Percentiles rank a stretch among this genome's conserved stretches.
Evolutionary conservation across 2,797 vertebrate species (phyloP).

Genomic region (Sebastes diaconus): DNA sequence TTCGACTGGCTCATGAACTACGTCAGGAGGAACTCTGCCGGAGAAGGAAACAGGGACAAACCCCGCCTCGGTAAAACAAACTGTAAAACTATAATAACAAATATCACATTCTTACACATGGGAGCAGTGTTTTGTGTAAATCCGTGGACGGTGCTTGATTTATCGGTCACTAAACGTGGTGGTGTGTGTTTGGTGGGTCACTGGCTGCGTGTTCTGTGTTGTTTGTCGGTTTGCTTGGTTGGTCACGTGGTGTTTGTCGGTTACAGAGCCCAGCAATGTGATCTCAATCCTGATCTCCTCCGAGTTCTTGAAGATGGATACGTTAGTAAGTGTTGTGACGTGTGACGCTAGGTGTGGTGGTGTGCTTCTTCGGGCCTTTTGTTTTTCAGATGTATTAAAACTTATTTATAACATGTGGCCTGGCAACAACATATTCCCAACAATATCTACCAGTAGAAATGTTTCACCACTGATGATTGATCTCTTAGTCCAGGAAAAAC

Average conservation of each 20-base stretch:
- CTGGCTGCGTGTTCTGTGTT: constrained; percentile 60
- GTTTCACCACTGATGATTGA: not conserved
- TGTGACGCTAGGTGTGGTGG: constrained; percentile 36
- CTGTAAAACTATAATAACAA: not conserved
- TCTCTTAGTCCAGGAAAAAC: constrained; percentile 23
- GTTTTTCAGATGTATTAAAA: constrained; percentile 26
- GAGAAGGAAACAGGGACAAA: constrained; percentile 84
- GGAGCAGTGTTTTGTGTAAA: constrained; percentile 31
- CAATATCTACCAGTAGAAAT: not conserved
- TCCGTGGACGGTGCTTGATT: constrained; percentile 14
- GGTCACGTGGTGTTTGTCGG: constrained; percentile 80
- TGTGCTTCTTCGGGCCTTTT: constrained; percentile 33
- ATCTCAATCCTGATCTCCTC: constrained; percentile 99
- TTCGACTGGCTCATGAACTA: constrained; percentile 99
- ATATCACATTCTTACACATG: constrained; percentile 11
- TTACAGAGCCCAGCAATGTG: constrained; percentile 98
- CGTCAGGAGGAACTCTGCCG: constrained; percentile 89
- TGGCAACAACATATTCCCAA: not conserved
- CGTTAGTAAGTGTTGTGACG: constrained; percentile 91
- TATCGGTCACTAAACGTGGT: constrained; percentile 23
- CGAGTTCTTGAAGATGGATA: constrained; percentile 99
- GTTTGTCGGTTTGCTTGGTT: constrained; percentile 61
- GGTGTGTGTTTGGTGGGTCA: constrained; percentile 44
- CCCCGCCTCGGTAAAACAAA: constrained; percentile 88
- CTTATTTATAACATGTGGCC: not conserved